These are phyloP conservation scores for Spialia ferax DNA, from an alignment of 2,888 invertebrate species.

Conservation along the genomic window DNA sequence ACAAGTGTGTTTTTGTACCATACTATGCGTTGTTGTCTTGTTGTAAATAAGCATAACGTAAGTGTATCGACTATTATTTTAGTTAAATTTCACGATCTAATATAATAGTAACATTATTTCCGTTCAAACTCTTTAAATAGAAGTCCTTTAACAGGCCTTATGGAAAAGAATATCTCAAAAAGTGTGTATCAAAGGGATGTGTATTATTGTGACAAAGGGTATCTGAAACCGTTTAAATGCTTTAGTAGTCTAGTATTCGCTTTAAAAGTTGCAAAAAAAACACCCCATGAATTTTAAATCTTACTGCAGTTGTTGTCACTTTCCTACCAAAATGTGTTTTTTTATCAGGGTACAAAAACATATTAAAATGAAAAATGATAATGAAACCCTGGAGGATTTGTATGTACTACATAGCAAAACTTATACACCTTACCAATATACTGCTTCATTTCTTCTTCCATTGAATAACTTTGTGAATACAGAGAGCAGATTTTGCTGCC, in stretches of 20 bases:
- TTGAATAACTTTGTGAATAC: too few relatives aligned
- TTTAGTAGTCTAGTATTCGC: too few relatives aligned
- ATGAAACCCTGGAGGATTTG: too few relatives aligned
- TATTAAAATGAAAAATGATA: too few relatives aligned
- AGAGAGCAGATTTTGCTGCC: background rate
- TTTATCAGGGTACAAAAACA: too few relatives aligned
- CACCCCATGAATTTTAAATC: background rate
- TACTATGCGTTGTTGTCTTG: background rate
- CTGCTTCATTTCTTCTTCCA: too few relatives aligned
- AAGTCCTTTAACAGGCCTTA: background rate
- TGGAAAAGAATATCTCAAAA: background rate
- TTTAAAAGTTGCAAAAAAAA: background rate
- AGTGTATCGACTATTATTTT: conserved; percentile 8
- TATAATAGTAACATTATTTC: conserved; percentile 6
- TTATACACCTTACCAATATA: too few relatives aligned
- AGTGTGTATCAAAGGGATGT: background rate
- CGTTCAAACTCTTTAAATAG: background rate
- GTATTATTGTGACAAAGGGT: background rate
- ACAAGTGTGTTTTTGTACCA: background rate
- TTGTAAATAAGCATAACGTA: background rate
- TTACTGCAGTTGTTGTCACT: background rate
- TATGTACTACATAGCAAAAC: too few relatives aligned
- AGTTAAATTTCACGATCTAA: background rate
- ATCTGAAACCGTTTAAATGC: too few relatives aligned
- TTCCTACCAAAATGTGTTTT: too few relatives aligned